Evolutionary conservation across 2,888 invertebrate species (phyloP), one percentile per base, ranked within the genome.

Genomic region (Agrotis ipsilon): DNA sequence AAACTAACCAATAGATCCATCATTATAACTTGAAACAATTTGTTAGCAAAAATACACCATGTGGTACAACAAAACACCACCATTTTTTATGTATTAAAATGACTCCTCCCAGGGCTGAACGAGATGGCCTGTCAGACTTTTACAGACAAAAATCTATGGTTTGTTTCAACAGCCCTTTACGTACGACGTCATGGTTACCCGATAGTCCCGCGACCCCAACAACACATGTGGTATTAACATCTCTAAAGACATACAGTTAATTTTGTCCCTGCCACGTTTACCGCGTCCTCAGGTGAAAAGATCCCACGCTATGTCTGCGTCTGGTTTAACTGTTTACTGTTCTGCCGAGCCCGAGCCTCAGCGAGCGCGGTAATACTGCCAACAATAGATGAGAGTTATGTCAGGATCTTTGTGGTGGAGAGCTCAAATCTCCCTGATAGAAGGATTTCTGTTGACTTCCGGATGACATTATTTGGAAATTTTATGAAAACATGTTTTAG

Each of bases 301-400:
- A 93, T 95, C 94, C 94, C 95, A 95, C 95, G 95, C 92, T 91
- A 87, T 89, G 93, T 93, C 93, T 93, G 92, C 90, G 84, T 86
- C 86, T 88, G 83, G 92, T 92, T 94, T 90, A 91, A 90, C 91
- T 91, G 90, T 89, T 90, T 88, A 87, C 90, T 86, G 85, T 88
- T 80, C 74, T 83, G 79, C 78, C 81, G 73, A 80, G 85, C 83
- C 83, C 75, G 51, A 32, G 59, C 61, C 48, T 43, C 49, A 39
- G 32, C 32, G 32, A 48, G 64, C 70, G 69, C 72, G 75, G 74
- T 78, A 75, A 73, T 78, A 79, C 71, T 45, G 24, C 7, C 54
- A 51, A 81, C 82, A 78, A 82, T 73, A 80, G 78, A 51, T n/a
- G 49, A 57, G 63, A 48, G 82, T 72, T 72, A 72, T 74, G 74